phyloP scores from a whole-genome alignment of 2,888 invertebrate genomes.

The Nomada goodeniana region DNA sequence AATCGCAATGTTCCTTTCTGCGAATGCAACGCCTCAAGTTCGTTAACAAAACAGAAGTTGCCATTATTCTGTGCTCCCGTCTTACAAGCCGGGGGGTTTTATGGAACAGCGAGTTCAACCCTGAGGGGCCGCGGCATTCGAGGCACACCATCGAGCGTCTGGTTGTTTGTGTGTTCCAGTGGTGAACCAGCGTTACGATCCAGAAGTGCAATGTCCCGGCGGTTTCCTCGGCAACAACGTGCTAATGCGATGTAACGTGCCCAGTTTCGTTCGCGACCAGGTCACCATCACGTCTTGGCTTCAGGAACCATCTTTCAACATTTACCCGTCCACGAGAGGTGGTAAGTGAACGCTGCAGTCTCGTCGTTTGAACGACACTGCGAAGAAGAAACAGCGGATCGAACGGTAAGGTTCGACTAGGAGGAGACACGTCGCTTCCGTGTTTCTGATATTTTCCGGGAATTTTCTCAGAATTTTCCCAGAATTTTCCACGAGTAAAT shows the following conservation, averaged over 20 bases:
- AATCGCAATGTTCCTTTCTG: not conserved
- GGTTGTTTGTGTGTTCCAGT: conserved; percentile 81
- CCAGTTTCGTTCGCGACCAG: conserved; percentile 86
- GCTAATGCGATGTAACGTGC: conserved; percentile 86
- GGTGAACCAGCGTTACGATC: conserved; percentile 86
- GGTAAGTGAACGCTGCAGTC: conserved; percentile 81
- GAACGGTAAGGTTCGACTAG: not conserved
- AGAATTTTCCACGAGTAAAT: conserved; percentile 15
- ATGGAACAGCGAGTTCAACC: conserved; percentile 23
- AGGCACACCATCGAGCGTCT: conserved; percentile 35
- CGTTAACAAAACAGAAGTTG: conserved; percentile 15
- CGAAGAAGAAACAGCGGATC: not conserved
- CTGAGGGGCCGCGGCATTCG: conserved; percentile 27
- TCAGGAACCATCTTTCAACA: conserved; percentile 86
- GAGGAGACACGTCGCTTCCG: not conserved
- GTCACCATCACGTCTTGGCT: conserved; percentile 87
- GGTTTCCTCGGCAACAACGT: conserved; percentile 86
- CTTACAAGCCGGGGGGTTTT: conserved; percentile 16
- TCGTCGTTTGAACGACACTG: not conserved
- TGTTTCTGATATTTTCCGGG: not conserved
- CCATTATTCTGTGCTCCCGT: conserved; percentile 1
- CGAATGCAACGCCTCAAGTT: not conserved
- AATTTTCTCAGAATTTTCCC: conserved; percentile 17
- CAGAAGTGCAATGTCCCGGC: conserved; percentile 87
- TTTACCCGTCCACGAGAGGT: conserved; percentile 86